A percentile compares a stretch with the other conserved stretches of the same genome.
phyloP scores from a whole-genome alignment of 2,888 invertebrate genomes.

The Sylvicola cinctus region DNA sequence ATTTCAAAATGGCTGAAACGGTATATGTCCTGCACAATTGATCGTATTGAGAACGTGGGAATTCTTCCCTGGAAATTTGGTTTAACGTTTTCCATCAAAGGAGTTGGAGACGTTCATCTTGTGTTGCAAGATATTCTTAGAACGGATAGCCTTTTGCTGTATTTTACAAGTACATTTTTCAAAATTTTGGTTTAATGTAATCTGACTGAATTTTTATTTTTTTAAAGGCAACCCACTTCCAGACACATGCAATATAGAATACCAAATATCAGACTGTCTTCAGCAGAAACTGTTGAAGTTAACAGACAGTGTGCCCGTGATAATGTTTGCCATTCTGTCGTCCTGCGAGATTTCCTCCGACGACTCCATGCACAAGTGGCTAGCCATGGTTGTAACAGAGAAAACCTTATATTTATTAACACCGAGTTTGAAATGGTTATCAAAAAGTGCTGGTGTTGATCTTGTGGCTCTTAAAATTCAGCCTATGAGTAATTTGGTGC shows the following conservation, averaged over 20 bases:
- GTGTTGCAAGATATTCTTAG: constrained; percentile 30
- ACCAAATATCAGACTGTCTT: constrained; percentile 21
- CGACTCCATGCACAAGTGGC: constrained; percentile 14
- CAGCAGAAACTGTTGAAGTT: constrained; percentile 16
- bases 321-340: constrained; percentile 25
- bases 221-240: constrained; percentile 24
- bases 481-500: constrained; percentile 31
- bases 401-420: constrained; percentile 26
- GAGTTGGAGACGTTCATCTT: constrained; percentile 19
- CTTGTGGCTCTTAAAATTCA: constrained; percentile 22
- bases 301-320: constrained; percentile 16
- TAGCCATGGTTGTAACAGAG: constrained; percentile 20
- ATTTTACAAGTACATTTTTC: constrained; percentile 22
- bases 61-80: constrained; percentile 35
- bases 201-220: constrained; percentile 3
- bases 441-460: constrained; percentile 12
- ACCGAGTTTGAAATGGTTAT: constrained; percentile 27
- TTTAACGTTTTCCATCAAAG: constrained; percentile 25
- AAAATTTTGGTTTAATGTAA: neutral
- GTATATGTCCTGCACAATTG: constrained; percentile 25
- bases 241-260: constrained; percentile 19
- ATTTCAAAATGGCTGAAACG: constrained; percentile 31
- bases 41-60: constrained; percentile 26
- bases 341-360: constrained; percentile 21
- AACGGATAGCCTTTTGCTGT: constrained; percentile 29